Evolutionary conservation across 2,797 vertebrate genomes (phyloP).

Genomic region (Anabacerthia variegaticeps): DNA sequence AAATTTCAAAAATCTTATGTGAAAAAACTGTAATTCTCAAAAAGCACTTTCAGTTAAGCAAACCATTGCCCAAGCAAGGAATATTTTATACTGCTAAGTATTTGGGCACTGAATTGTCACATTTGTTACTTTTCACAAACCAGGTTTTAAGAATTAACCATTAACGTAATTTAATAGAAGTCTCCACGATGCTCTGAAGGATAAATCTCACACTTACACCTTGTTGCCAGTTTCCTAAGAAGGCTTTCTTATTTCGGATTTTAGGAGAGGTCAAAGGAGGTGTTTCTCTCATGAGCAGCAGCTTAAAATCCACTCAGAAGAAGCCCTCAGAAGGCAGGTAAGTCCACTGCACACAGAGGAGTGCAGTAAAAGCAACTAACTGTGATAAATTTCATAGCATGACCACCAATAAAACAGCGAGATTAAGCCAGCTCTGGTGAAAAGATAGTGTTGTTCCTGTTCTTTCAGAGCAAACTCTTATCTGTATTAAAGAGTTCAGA

Average conservation of each 20-base stretch:
- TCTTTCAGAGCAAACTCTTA: background rate
- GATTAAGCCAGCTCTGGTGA: background rate
- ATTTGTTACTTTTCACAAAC: background rate
- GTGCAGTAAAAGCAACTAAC: background rate
- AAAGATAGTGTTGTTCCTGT: background rate
- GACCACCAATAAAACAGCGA: background rate
- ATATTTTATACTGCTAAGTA: background rate
- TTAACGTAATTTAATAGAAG: background rate
- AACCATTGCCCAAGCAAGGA: background rate
- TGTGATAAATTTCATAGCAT: background rate
- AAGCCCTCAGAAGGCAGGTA: background rate
- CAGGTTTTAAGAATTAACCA: background rate
- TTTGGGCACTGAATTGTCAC: background rate
- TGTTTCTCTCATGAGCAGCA: background rate
- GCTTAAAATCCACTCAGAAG: background rate
- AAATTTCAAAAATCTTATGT: background rate
- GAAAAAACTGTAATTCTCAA: background rate
- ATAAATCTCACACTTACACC: background rate
- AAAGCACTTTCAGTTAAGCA: background rate
- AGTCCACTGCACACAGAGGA: background rate
- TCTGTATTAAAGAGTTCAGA: background rate
- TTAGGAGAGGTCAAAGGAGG: background rate
- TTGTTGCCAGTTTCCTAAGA: background rate
- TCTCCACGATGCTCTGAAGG: background rate
- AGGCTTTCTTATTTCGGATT: background rate